These are phyloP conservation scores for Harmothoe impar DNA, from an alignment of 2,888 invertebrate species.

Conservation along the genomic window DNA sequence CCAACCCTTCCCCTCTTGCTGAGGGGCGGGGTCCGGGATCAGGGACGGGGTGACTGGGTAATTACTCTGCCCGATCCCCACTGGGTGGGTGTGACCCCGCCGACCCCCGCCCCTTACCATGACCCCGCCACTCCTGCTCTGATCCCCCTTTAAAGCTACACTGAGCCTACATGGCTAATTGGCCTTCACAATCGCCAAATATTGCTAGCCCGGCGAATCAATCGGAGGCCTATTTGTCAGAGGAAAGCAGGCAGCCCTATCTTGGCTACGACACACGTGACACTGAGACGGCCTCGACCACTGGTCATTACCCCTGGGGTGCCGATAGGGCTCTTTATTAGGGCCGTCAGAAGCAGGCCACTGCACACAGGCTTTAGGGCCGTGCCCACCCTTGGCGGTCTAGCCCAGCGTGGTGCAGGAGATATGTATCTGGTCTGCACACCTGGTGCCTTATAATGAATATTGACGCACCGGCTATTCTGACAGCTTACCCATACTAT, in stretches of 20 bases:
- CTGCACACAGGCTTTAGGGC: neutral
- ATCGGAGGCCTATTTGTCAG: constrained; percentile 40
- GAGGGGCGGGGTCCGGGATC: neutral
- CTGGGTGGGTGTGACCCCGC: neutral
- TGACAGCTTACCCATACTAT: constrained; percentile 25
- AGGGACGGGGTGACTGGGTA: constrained; percentile 28
- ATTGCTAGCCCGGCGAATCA: constrained; percentile 3
- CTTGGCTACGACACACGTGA: constrained; percentile 43
- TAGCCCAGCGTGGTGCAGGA: neutral
- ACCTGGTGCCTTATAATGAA: constrained; percentile 53
- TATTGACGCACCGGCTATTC: constrained; percentile 12
- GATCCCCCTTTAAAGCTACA: neutral
- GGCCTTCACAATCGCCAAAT: constrained; percentile 38
- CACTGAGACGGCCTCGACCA: constrained; percentile 3
- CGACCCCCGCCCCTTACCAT: neutral
- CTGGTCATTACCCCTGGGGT: constrained; percentile 39
- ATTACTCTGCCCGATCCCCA: constrained; percentile 39
- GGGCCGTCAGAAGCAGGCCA: constrained; percentile 16
- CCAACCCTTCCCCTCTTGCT: neutral
- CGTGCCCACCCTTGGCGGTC: constrained; percentile 5
- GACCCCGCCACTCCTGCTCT: neutral
- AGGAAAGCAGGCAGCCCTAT: constrained; percentile 28
- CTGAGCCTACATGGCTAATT: neutral
- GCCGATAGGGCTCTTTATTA: constrained; percentile 42
- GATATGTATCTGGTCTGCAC: constrained; percentile 49